Conservation (phyloP, 2,888 invertebrate species). For the Conomelus anceps region DNA sequence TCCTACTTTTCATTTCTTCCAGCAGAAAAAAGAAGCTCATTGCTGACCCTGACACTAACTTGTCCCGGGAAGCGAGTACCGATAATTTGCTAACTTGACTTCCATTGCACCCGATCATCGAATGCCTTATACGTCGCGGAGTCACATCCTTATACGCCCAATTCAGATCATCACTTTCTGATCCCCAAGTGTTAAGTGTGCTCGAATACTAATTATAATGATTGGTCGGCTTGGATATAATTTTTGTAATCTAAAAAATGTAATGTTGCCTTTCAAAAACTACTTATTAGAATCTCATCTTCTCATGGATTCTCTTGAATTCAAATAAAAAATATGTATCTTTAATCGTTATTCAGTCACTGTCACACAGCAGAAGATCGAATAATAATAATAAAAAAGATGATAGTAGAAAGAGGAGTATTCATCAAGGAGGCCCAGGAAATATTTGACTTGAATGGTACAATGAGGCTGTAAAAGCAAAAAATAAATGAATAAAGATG, state of each 20-base stretch:
- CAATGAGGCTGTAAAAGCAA: too few relatives aligned
- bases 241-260: neutral
- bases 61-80: neutral
- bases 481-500: too few relatives aligned
- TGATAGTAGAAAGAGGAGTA: too few relatives aligned
- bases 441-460: too few relatives aligned
- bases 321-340: too few relatives aligned
- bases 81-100: neutral
- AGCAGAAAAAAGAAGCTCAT: neutral
- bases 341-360: too few relatives aligned
- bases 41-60: neutral
- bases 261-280: neutral
- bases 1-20: neutral
- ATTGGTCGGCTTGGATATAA: neutral
- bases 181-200: neutral
- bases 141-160: neutral
- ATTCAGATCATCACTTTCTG: neutral
- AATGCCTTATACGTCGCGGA: neutral
- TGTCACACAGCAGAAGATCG: too few relatives aligned
- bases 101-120: neutral
- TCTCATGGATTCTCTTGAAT: too few relatives aligned
- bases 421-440: too few relatives aligned
- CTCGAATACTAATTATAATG: neutral
- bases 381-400: too few relatives aligned
- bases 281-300: too few relatives aligned